Conservation (phyloP, 2,113 vertebrate genomes). For the Scortum barcoo region DNA sequence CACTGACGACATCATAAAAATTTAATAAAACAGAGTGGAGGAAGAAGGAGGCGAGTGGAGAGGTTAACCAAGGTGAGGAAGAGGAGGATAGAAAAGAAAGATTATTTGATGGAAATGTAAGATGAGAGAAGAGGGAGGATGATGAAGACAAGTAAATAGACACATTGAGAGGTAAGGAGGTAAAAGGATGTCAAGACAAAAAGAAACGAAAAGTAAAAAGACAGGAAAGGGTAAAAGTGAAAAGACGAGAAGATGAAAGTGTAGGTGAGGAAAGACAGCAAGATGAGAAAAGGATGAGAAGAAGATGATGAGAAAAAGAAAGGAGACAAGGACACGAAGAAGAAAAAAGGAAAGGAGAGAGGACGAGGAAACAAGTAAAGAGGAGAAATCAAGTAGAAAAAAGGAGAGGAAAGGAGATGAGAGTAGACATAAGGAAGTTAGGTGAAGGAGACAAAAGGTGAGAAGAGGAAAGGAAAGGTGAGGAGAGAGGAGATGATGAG, state of each 20-base stretch:
- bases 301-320: not conserved
- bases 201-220: not conserved
- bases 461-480: no score
- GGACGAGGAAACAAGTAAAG: not conserved
- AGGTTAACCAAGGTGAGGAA: no score
- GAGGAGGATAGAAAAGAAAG: no score
- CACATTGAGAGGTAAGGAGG: not conserved
- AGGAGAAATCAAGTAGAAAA: not conserved
- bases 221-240: not conserved
- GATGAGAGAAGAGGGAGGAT: not conserved
- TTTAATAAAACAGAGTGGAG: not conserved
- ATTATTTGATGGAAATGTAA: not conserved
- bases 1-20: conserved; percentile 85
- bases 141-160: not conserved
- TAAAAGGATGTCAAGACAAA: not conserved
- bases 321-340: not conserved
- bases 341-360: not conserved
- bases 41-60: not conserved
- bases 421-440: not conserved
- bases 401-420: not conserved
- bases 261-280: not conserved
- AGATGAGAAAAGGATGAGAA: not conserved
- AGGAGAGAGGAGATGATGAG: not conserved
- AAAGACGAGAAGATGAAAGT: no score
- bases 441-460: no score